Conservation (phyloP, 2,113 vertebrate genomes). For the Shinisaurus crocodilurus region DNA sequence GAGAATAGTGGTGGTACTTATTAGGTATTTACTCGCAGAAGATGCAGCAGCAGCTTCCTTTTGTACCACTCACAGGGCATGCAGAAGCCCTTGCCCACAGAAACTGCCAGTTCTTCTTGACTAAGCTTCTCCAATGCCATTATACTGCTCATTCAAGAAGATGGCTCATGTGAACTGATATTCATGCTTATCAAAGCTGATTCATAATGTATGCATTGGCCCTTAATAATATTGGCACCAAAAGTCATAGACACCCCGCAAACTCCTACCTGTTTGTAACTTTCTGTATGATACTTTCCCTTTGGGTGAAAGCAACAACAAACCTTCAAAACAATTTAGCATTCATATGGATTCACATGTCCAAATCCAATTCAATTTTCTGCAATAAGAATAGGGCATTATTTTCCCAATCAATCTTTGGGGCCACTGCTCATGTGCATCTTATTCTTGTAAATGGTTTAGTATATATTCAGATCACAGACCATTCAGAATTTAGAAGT, state of each 20-base stretch:
- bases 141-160: not conserved
- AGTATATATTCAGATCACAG: not conserved
- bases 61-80: not conserved
- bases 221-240: not conserved
- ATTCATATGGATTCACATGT: not conserved
- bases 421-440: not conserved
- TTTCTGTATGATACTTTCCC: not conserved
- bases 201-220: slow-evolving; percentile 4
- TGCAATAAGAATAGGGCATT: not conserved
- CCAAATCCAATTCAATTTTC: not conserved
- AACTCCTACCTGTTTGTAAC: not conserved
- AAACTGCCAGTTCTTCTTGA: not conserved
- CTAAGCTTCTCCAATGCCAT: slow-evolving; percentile 12
- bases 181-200: not conserved
- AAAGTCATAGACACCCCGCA: not conserved
- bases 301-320: not conserved
- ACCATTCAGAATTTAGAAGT: not conserved
- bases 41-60: not conserved
- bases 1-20: not conserved
- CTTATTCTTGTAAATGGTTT: not conserved
- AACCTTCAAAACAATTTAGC: not conserved
- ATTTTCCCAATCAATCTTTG: too few relatives aligned
- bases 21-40: not conserved
- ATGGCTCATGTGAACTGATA: slow-evolving; percentile 7
- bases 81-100: not conserved